A percentile compares a stretch with the other conserved stretches of the same genome.
These are phyloP conservation scores for Drosophila niveifrons DNA, from an alignment of 2,888 invertebrate genomes.

Conservation along the genomic window DNA sequence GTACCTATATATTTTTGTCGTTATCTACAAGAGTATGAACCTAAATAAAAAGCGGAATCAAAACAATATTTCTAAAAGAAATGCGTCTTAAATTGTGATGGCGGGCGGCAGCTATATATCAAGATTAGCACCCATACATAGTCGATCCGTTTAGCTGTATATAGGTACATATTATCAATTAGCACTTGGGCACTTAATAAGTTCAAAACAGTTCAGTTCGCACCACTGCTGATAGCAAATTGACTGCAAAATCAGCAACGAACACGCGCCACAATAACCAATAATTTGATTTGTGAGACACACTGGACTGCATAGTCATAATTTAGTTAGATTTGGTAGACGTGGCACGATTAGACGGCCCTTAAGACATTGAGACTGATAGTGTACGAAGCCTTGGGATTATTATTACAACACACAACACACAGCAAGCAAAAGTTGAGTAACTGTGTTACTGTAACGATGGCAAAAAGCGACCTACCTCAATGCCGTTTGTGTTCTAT, in stretches of 20 bases:
- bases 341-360: constrained; percentile 37
- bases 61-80: constrained; percentile 29
- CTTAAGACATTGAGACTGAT: constrained; percentile 13
- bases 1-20: not conserved
- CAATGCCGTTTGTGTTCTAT: constrained; percentile 29
- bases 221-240: constrained; percentile 47
- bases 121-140: constrained; percentile 26
- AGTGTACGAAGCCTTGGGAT: constrained; percentile 21
- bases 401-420: not conserved
- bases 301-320: constrained; percentile 2
- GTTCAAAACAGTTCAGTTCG: constrained; percentile 70
- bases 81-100: constrained; percentile 61
- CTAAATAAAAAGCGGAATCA: constrained; percentile 12
- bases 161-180: constrained; percentile 71
- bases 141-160: constrained; percentile 12
- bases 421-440: not conserved
- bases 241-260: constrained; percentile 15
- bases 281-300: constrained; percentile 37
- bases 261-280: constrained; percentile 50
- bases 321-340: constrained; percentile 11
- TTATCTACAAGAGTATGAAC: not conserved
- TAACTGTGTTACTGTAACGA: not conserved
- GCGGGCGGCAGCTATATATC: constrained; percentile 13
- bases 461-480: constrained; percentile 50
- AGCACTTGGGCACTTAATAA: constrained; percentile 49